These are phyloP conservation scores for Suricata suricatta DNA, from an alignment of 2,113 vertebrate genomes.

Conservation along the genomic window DNA sequence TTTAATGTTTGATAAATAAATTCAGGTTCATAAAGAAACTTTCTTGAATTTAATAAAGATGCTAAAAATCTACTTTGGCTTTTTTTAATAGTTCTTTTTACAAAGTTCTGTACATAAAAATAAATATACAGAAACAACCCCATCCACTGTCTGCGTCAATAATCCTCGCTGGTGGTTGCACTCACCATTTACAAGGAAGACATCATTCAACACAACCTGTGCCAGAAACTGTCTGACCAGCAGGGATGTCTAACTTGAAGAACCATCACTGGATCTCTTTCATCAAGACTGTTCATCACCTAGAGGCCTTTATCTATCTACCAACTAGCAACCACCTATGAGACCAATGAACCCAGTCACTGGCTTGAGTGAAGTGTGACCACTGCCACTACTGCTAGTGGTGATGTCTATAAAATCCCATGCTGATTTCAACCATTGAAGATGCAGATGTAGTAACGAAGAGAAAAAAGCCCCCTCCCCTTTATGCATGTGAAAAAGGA, in stretches of 20 bases:
- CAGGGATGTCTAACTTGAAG: background rate
- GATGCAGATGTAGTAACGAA: background rate
- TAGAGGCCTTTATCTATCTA: background rate
- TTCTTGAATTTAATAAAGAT: conserved; percentile 55
- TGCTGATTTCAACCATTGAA: background rate
- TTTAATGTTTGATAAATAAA: background rate
- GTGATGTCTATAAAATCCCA: background rate
- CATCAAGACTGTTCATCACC: background rate
- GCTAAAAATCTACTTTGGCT: conserved; percentile 63
- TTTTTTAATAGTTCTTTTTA: conserved; percentile 75
- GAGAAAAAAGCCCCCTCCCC: background rate
- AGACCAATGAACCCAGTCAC: background rate
- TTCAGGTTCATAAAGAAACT: conserved; percentile 10
- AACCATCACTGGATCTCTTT: background rate
- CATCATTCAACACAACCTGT: conserved; percentile 89
- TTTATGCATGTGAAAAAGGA: conserved; percentile 74
- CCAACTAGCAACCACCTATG: background rate
- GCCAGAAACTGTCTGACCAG: conserved; percentile 76
- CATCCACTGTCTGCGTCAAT: conserved; percentile 88
- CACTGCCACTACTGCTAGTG: background rate
- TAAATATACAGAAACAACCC: conserved; percentile 76
- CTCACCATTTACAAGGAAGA: conserved; percentile 91
- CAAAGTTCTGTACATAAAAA: conserved; percentile 74
- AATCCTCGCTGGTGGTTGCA: conserved; percentile 87
- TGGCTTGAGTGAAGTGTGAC: background rate